A percentile compares a stretch with the other conserved stretches of the same genome.
Evolutionary conservation across 2,888 invertebrate species (phyloP).

Genomic region (Cryptus viduatorius): DNA sequence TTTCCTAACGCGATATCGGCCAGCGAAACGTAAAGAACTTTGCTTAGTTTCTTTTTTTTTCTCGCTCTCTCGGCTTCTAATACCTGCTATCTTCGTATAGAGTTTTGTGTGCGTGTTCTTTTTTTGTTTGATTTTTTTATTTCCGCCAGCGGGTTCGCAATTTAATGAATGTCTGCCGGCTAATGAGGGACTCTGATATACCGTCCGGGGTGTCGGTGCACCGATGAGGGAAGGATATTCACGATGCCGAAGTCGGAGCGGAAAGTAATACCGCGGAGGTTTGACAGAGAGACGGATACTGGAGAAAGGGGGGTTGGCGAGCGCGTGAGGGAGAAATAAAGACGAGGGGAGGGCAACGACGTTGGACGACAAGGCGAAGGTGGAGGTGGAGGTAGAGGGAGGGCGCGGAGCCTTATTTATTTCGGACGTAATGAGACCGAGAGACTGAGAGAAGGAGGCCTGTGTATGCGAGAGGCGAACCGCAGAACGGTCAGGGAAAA

Average conservation of each 20-base stretch:
- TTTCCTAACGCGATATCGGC: neutral
- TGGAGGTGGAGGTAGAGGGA: constrained; percentile 66
- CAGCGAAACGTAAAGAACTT: neutral
- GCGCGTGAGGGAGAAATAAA: constrained; percentile 58
- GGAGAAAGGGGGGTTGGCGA: constrained; percentile 62
- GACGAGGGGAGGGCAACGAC: constrained; percentile 20
- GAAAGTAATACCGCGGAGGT: constrained; percentile 61
- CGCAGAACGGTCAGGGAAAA: constrained; percentile 46
- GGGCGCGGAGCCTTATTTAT: constrained; percentile 64
- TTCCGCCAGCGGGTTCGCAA: constrained; percentile 69
- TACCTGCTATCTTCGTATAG: constrained; percentile 9
- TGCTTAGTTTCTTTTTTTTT: neutral
- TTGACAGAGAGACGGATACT: constrained; percentile 45
- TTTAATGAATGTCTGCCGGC: constrained; percentile 75
- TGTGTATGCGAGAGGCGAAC: constrained; percentile 28
- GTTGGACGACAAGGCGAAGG: constrained; percentile 62
- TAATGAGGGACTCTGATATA: constrained; percentile 75
- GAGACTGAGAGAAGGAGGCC: constrained; percentile 35
- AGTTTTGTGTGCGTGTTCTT: constrained; percentile 35
- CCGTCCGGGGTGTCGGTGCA: constrained; percentile 72
- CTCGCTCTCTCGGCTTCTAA: neutral
- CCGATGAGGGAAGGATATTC: constrained; percentile 57
- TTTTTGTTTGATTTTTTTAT: constrained; percentile 63
- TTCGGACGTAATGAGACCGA: constrained; percentile 70
- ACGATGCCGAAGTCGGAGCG: constrained; percentile 63